These are phyloP conservation scores for Phaethon lepturus DNA, from an alignment of 2,113 vertebrate genomes.

Conservation along the genomic window DNA sequence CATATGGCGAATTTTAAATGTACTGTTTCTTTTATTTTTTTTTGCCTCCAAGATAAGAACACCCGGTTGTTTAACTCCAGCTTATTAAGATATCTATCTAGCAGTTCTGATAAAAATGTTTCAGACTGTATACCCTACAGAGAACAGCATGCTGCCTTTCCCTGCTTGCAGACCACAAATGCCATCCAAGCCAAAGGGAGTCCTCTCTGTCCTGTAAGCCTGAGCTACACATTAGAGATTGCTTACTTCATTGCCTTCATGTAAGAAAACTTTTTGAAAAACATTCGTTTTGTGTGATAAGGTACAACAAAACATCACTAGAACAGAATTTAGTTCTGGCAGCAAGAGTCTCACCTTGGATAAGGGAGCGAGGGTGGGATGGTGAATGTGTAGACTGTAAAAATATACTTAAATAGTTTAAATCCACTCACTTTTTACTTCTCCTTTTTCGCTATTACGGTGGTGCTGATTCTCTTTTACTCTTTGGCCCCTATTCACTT, in stretches of 20 bases:
- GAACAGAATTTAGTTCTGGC: neutral
- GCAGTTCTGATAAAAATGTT: conserved; percentile 42
- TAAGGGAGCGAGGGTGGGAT: neutral
- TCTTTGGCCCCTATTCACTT: neutral
- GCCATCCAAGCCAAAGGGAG: neutral
- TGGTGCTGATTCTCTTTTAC: neutral
- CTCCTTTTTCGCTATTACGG: neutral
- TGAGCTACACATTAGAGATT: neutral
- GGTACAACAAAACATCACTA: neutral
- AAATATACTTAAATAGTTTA: neutral
- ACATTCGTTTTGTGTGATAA: conserved; percentile 9
- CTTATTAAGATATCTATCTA: conserved; percentile 45
- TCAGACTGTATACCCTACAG: neutral
- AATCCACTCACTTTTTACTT: neutral
- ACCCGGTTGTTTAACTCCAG: conserved; percentile 8
- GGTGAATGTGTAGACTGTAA: neutral
- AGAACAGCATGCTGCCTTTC: conserved; percentile 7
- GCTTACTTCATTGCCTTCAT: neutral
- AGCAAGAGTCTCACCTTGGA: neutral
- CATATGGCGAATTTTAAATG: conserved; percentile 50
- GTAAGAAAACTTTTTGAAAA: conserved; percentile 5
- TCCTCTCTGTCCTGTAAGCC: neutral
- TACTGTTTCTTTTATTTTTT: neutral
- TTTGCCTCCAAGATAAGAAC: conserved; percentile 14
- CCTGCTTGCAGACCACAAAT: conserved; percentile 22